Conservation (phyloP, 2,888 invertebrate species). For the Pterostichus niger region DNA sequence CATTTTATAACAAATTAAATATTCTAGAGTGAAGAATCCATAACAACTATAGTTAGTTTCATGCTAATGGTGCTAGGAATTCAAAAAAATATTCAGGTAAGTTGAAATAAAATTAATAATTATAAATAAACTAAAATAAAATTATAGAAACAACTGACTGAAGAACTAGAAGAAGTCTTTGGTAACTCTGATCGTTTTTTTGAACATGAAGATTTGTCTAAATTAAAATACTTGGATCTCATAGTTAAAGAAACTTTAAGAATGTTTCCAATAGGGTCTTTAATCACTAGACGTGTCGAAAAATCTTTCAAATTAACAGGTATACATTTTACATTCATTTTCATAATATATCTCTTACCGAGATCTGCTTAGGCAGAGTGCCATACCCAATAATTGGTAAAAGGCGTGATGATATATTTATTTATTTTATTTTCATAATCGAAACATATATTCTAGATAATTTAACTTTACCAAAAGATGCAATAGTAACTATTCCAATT, state of each 20-base stretch:
- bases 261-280: slow-evolving; percentile 47
- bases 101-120: too few species aligned
- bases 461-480: slow-evolving; percentile 33
- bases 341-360: too few species aligned
- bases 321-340: not conserved
- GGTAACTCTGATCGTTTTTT: slow-evolving; percentile 21
- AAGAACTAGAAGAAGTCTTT: slow-evolving; percentile 34
- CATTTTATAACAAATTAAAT: not conserved
- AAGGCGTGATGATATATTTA: too few species aligned
- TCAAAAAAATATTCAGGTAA: slow-evolving; percentile 51
- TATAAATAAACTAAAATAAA: not conserved
- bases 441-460: slow-evolving; percentile 25
- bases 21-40: slow-evolving; percentile 53
- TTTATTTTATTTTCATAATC: not conserved
- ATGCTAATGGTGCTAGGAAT: slow-evolving; percentile 37
- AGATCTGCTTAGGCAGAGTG: too few species aligned
- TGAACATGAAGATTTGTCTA: slow-evolving; percentile 10
- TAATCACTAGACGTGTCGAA: slow-evolving; percentile 42
- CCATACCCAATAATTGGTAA: too few species aligned
- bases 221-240: slow-evolving; percentile 41
- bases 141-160: slow-evolving; percentile 21
- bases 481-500: slow-evolving; percentile 29
- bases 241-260: slow-evolving; percentile 47
- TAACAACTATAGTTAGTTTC: slow-evolving; percentile 31
- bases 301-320: slow-evolving; percentile 36